Evolutionary conservation across 2,113 vertebrate species (phyloP), one percentile per base, ranked within the genome.

Genomic region (Chaenocephalus aceratus): DNA sequence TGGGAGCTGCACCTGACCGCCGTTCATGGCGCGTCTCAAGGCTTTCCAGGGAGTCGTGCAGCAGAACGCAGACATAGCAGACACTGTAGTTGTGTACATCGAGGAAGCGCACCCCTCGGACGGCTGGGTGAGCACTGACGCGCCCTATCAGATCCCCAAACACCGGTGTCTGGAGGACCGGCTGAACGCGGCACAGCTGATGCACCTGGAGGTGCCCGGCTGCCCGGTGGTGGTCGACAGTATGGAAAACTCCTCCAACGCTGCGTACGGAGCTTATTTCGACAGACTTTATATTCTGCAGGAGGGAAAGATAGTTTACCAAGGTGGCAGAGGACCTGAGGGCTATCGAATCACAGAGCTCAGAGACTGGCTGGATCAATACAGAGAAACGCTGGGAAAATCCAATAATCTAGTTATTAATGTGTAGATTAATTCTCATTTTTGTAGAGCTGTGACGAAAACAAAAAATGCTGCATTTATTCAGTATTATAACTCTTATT

Each of bases 1-100:
- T 85, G 98, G 98, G 72, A 99, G 98, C 94, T 99, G 98, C 96
- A 99, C 97, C 96, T 99, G 98, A 99, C 98, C 98, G 1, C 98
- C 98, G 69, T 99, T 99, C 93, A 98, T 99, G 98, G 97, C 96
- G 91, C 98, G 98, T 60, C 96, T 99, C 86, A 94, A 96, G 92
- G 96, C 97, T 85, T 99, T 98, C 94, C 96, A 94, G 91, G 95
- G 96, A 73, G 95, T 99, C 77, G 96, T 96, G 86, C 91, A 93
- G 82, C 95, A 95, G 84, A 97, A 97, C 94, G 94, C 95, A 75
- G 96, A 96, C 90, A 94, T 97, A 61, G 96, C 97, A 0, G 98
- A 99, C 95, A 97, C 96, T 70, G 92, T 99, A 72, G 96, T 99
- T 81, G 96, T 99, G 77, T 99, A 99, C 92, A 99, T 99, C 58